Conservation (phyloP, 2,113 vertebrate species). For the Eudyptes chrysolophus region DNA sequence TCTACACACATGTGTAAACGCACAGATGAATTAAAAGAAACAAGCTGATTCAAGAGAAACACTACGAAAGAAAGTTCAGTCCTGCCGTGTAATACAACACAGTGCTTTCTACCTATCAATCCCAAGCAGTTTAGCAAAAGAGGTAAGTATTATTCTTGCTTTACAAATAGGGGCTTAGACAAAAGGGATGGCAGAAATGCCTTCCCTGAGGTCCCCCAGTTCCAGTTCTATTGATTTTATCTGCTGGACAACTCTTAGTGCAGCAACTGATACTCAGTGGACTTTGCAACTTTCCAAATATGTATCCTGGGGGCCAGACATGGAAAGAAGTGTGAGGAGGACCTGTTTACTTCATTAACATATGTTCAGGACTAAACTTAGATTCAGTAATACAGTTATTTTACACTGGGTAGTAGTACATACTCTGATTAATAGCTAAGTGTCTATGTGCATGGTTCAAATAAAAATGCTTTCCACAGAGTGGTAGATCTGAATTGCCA, state of each 20-base stretch:
- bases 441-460: background rate
- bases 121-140: background rate
- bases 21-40: background rate
- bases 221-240: background rate
- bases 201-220: background rate
- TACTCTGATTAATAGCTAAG: background rate
- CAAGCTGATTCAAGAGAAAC: background rate
- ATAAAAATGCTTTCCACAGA: background rate
- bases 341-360: background rate
- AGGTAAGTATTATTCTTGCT: background rate
- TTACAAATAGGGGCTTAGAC: background rate
- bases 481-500: background rate
- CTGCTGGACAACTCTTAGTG: background rate
- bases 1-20: background rate
- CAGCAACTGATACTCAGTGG: background rate
- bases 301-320: background rate
- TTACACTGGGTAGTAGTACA: background rate
- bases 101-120: background rate
- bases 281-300: background rate
- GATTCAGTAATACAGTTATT: background rate
- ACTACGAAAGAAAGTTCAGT: background rate
- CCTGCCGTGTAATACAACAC: background rate
- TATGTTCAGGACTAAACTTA: background rate
- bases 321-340: background rate
- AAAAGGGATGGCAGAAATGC: background rate